A percentile compares a stretch with the other conserved stretches of the same genome.
These are phyloP conservation scores for Diaprepes abbreviatus DNA, from an alignment of 2,888 invertebrate species.

Conservation along the genomic window DNA sequence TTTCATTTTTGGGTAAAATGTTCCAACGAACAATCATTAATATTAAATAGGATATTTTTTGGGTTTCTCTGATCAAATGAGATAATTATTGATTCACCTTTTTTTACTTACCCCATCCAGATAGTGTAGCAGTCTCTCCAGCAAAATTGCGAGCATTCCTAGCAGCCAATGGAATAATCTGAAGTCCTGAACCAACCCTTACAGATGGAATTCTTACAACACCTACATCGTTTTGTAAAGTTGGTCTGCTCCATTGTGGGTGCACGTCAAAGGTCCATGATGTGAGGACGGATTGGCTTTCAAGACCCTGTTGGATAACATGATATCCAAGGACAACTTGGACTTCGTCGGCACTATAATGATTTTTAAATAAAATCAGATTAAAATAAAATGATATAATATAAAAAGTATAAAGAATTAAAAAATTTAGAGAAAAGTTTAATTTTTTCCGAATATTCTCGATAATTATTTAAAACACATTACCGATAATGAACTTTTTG, in stretches of 20 bases:
- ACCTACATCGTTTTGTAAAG: conserved; percentile 65
- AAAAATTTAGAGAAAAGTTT: no score
- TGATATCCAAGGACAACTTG: conserved; percentile 50
- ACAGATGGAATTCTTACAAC: conserved; percentile 3
- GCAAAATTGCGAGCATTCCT: background rate
- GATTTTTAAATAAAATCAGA: background rate
- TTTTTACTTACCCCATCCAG: conserved; percentile 20
- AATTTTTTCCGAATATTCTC: no score
- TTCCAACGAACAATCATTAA: no score
- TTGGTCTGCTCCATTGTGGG: conserved; percentile 60
- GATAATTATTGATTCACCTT: no score
- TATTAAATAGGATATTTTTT: no score
- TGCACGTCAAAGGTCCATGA: conserved; percentile 61
- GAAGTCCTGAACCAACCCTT: background rate
- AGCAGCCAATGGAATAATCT: background rate
- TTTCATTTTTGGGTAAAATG: no score
- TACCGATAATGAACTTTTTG: no score
- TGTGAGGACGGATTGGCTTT: conserved; percentile 55
- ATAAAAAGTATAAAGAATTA: no score
- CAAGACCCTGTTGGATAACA: conserved; percentile 57
- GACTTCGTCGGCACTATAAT: conserved; percentile 3
- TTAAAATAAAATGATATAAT: no score
- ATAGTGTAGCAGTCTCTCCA: background rate
- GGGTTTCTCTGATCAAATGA: no score
- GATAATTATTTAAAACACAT: no score